phyloP scores from a whole-genome alignment of 2,113 vertebrate genomes.

The Pelodiscus sinensis region DNA sequence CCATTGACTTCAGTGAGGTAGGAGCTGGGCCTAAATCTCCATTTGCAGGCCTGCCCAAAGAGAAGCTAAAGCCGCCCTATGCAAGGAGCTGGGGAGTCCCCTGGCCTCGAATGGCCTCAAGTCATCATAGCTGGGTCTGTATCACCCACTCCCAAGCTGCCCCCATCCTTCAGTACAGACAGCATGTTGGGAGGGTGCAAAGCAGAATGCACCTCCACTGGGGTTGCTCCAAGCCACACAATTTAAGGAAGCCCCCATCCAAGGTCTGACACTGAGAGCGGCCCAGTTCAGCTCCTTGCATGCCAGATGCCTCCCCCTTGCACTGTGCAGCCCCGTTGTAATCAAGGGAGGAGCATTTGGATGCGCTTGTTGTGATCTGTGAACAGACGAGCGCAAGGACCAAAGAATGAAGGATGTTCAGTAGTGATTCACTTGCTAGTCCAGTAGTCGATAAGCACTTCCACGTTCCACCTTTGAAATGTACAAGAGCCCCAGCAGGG shows the following conservation, averaged over 20 bases:
- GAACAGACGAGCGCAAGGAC: not conserved
- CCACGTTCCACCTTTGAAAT: too few species aligned
- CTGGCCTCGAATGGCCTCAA: not conserved
- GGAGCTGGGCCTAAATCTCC: not conserved
- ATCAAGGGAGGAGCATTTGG: not conserved
- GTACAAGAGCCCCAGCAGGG: too few species aligned
- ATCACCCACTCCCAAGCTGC: not conserved
- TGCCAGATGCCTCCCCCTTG: not conserved
- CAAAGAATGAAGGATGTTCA: not conserved
- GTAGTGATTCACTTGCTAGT: too few species aligned
- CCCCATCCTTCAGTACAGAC: too few species aligned
- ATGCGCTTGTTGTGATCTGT: not conserved
- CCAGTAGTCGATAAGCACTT: too few species aligned
- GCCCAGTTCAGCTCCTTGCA: not conserved
- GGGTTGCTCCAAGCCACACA: not conserved
- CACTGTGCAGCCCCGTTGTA: not conserved
- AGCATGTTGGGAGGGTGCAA: not conserved
- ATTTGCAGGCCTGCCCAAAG: not conserved
- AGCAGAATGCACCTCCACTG: rapidly evolving
- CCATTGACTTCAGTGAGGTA: not conserved
- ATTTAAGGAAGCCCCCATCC: rapidly evolving
- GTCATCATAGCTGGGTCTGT: not conserved
- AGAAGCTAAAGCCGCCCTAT: not conserved
- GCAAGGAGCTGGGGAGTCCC: not conserved
- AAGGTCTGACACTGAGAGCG: not conserved